A percentile compares a stretch with the other conserved stretches of the same genome.
phyloP scores from a whole-genome alignment of 2,113 vertebrate genomes.

The Ochotona princeps region DNA sequence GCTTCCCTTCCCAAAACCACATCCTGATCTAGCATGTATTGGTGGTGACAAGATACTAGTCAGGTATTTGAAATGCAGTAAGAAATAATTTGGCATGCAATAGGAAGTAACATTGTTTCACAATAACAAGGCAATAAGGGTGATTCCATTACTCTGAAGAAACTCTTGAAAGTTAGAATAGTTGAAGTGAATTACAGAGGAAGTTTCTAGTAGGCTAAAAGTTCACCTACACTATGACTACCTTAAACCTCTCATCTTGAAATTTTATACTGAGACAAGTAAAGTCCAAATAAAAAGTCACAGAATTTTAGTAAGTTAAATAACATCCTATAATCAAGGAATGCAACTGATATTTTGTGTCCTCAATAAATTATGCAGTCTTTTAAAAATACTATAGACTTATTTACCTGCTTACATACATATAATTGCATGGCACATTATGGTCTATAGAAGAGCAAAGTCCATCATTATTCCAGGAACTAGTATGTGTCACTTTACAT shows the following conservation, averaged over 20 bases:
- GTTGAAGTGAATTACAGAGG: neutral
- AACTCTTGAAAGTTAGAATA: neutral
- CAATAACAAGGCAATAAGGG: neutral
- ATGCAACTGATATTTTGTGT: neutral
- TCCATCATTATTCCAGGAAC: constrained; percentile 51
- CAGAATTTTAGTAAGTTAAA: constrained; percentile 18
- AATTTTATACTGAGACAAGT: neutral
- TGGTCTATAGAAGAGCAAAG: constrained; percentile 39
- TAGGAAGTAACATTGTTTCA: neutral
- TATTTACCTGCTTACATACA: neutral
- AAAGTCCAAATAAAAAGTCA: neutral
- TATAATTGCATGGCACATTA: neutral
- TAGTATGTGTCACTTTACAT: constrained; percentile 7
- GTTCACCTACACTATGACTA: neutral
- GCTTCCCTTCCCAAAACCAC: neutral
- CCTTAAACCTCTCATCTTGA: neutral
- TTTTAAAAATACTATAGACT: neutral
- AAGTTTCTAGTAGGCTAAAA: neutral
- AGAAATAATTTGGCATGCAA: neutral
- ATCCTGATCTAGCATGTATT: neutral
- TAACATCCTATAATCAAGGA: constrained; percentile 10
- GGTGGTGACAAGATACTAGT: neutral
- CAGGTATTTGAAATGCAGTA: neutral
- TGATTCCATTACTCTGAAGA: neutral
- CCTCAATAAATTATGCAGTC: neutral